These are phyloP conservation scores for Mycalesis mineus DNA, from an alignment of 2,888 invertebrate genomes.

Conservation along the genomic window DNA sequence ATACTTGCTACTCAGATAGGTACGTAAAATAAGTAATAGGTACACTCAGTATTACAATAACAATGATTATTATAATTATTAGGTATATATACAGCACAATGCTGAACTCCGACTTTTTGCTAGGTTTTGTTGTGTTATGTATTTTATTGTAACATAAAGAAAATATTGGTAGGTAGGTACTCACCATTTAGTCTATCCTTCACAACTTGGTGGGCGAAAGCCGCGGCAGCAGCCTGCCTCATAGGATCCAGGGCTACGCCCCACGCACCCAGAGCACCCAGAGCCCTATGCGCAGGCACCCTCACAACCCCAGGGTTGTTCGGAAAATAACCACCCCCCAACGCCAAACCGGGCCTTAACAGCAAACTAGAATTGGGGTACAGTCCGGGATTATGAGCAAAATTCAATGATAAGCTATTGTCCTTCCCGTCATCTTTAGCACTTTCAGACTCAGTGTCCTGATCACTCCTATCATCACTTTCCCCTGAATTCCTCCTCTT, in stretches of 20 bases:
- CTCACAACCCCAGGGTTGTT: conserved; percentile 86
- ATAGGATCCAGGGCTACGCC: conserved; percentile 80
- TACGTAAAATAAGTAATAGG: no score
- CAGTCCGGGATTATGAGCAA: conserved; percentile 63
- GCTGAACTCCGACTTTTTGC: no score
- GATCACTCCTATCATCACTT: conserved; percentile 72
- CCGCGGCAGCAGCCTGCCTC: conserved; percentile 83
- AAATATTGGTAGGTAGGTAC: no score
- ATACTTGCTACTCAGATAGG: no score
- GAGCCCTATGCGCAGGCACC: conserved; percentile 87
- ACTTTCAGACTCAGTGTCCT: conserved; percentile 74
- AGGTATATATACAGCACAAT: no score
- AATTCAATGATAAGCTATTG: conserved; percentile 58
- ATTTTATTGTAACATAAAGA: no score
- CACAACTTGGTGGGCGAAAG: conserved; percentile 88
- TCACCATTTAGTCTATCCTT: conserved; percentile 90
- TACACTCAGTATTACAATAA: no score
- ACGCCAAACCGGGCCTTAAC: conserved; percentile 65
- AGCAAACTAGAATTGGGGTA: conserved; percentile 64
- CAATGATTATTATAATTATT: no score
- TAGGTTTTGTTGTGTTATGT: no score
- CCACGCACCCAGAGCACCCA: conserved; percentile 75
- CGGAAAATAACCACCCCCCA: conserved; percentile 75
- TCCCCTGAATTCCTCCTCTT: conserved; percentile 71
- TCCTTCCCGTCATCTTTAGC: conserved; percentile 68